Evolutionary conservation across 2,888 invertebrate species (phyloP), one percentile per base, ranked within the genome.

Genomic region (Molorchus minor): DNA sequence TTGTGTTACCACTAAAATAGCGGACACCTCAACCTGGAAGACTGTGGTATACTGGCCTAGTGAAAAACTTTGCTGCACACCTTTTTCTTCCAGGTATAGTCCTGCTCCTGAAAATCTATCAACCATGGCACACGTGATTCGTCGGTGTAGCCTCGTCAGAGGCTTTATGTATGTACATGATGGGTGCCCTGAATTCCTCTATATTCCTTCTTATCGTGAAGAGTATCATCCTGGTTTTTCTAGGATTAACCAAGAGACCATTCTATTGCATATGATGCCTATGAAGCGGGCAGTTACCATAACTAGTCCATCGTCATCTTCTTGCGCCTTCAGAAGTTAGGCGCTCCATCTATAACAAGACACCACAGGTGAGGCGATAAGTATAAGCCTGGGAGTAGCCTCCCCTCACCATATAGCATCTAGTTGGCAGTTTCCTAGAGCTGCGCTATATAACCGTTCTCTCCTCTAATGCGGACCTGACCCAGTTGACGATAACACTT

Each of bases 101-200:
- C n/a, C n/a, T n/a, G n/a, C n/a, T n/a, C n/a, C n/a, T n/a, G n/a
- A n/a, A n/a, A n/a, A n/a, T n/a, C n/a, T n/a, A n/a, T n/a, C n/a
- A n/a, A n/a, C n/a, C n/a, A n/a, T n/a, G n/a, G n/a, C n/a, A n/a
- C n/a, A n/a, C n/a, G n/a, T n/a, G n/a, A n/a, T n/a, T n/a, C n/a
- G n/a, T n/a, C n/a, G n/a, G n/a, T n/a, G n/a, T n/a, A n/a, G n/a
- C n/a, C n/a, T n/a, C n/a, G n/a, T n/a, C n/a, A n/a, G n/a, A n/a
- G n/a, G n/a, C n/a, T n/a, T n/a, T n/a, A n/a, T n/a, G n/a, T n/a
- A n/a, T n/a, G n/a, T 3, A 38, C 13, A 38, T 38, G 10, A 13
- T 38, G 15, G 38, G 38, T 15, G 10, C 38, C 38, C 16, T 38
- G 38, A 38, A 38, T 8, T 38, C 38, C 15, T 38, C 16, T 38